Evolutionary conservation across 2,113 vertebrate genomes (phyloP).

Genomic region (Erythrolamprus reginae): DNA sequence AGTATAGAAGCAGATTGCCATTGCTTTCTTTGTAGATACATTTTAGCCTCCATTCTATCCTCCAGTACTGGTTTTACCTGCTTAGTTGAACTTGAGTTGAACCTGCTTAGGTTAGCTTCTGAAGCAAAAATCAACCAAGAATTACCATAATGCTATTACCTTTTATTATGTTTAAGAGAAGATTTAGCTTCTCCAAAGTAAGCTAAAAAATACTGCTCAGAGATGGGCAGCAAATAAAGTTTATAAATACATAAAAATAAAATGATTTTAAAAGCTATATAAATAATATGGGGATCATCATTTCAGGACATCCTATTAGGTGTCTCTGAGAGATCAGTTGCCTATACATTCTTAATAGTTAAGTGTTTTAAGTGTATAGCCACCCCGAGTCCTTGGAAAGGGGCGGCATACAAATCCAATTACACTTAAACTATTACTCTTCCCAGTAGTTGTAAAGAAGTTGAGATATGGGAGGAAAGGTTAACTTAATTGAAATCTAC

Average conservation of each 20-base stretch:
- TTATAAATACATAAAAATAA: neutral
- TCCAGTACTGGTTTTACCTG: neutral
- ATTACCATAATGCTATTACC: neutral
- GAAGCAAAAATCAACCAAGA: neutral
- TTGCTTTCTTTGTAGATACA: neutral
- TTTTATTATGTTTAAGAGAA: neutral
- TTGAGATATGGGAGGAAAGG: neutral
- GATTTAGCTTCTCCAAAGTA: neutral
- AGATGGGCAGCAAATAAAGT: neutral
- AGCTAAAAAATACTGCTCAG: neutral
- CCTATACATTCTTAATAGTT: neutral
- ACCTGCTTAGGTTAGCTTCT: neutral
- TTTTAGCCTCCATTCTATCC: neutral
- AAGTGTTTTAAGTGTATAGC: no score
- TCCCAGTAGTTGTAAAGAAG: neutral
- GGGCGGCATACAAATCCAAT: no score
- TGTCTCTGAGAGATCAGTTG: neutral
- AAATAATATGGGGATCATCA: neutral
- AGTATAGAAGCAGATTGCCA: neutral
- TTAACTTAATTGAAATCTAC: neutral
- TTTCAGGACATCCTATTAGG: neutral
- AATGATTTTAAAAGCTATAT: neutral
- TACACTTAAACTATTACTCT: no score
- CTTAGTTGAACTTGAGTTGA: neutral
- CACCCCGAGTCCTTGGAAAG: no score